Conservation (phyloP, 2,113 vertebrate species). For the Blennius ocellaris region DNA sequence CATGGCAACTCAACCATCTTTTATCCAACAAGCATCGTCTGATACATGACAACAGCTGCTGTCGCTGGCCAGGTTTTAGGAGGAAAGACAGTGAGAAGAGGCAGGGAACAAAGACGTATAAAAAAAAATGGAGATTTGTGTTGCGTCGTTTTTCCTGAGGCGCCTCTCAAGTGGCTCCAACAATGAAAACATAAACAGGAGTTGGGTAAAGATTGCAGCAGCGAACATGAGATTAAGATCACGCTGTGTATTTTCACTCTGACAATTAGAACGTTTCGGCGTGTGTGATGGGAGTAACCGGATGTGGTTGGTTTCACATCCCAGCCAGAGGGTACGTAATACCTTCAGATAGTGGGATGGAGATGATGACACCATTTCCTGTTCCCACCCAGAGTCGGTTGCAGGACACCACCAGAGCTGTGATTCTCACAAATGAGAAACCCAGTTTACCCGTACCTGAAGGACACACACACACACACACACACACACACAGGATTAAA, state of each 20-base stretch:
- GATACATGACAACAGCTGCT: not conserved
- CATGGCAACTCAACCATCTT: slow-evolving; percentile 49
- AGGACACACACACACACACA: slow-evolving; percentile 14
- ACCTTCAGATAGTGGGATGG: slow-evolving; percentile 98
- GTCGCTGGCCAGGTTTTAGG: not conserved
- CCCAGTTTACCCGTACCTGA: slow-evolving; percentile 96
- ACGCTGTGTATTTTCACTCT: not conserved
- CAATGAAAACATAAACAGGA: not conserved
- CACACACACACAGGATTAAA: too few relatives aligned
- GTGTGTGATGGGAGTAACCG: too few relatives aligned
- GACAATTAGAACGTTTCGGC: not conserved
- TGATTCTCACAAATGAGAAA: slow-evolving; percentile 98
- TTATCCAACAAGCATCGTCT: slow-evolving; percentile 27
- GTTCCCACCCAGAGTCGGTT: slow-evolving; percentile 98
- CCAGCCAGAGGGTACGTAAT: slow-evolving; percentile 48
- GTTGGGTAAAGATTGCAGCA: not conserved
- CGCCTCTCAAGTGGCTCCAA: slow-evolving; percentile 4
- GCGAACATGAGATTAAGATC: not conserved
- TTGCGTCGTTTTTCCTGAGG: not conserved
- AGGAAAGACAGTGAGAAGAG: not conserved
- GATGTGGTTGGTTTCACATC: too few relatives aligned
- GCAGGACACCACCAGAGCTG: slow-evolving; percentile 94
- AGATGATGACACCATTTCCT: slow-evolving; percentile 97
- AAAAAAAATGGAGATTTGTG: too few relatives aligned
- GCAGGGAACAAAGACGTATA: not conserved